phyloP scores from a whole-genome alignment of 2,113 vertebrate species.

The Daubentonia madagascariensis region DNA sequence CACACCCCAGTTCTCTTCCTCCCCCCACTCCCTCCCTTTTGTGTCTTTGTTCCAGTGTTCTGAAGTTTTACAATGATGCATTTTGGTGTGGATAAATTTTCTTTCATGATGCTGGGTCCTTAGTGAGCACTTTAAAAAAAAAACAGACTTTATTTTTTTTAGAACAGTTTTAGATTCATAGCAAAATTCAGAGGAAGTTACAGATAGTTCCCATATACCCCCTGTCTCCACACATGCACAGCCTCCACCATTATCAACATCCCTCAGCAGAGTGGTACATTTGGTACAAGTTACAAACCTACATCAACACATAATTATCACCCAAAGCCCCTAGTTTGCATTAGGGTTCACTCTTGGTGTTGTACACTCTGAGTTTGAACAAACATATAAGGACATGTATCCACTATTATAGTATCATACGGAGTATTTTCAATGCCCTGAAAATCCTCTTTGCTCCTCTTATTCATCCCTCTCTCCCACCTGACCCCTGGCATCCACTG shows the following conservation, averaged over 20 bases:
- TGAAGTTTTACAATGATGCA: not conserved
- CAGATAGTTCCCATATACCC: too few species aligned
- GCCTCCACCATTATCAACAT: not conserved
- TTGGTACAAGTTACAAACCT: too few species aligned
- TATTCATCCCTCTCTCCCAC: not conserved
- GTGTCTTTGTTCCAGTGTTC: not conserved
- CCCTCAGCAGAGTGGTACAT: not conserved
- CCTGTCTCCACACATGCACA: too few species aligned
- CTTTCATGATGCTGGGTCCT: not conserved
- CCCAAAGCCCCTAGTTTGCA: not conserved
- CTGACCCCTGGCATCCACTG: not conserved
- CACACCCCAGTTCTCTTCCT: not conserved
- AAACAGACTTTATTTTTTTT: not conserved
- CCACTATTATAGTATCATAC: not conserved
- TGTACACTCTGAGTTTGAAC: not conserved
- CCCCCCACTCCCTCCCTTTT: not conserved
- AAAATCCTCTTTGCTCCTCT: not conserved
- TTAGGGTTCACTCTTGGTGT: not conserved
- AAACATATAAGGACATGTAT: fast-evolving
- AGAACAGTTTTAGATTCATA: not conserved
- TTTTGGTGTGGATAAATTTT: not conserved
- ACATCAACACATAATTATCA: not conserved
- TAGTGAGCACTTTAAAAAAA: not conserved
- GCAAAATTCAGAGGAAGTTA: not conserved
- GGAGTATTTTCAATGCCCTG: not conserved